A percentile compares a stretch with the other conserved stretches of the same genome.
Conservation (phyloP, 2,797 vertebrate genomes). For the Pangasius mekongensis region DNA sequence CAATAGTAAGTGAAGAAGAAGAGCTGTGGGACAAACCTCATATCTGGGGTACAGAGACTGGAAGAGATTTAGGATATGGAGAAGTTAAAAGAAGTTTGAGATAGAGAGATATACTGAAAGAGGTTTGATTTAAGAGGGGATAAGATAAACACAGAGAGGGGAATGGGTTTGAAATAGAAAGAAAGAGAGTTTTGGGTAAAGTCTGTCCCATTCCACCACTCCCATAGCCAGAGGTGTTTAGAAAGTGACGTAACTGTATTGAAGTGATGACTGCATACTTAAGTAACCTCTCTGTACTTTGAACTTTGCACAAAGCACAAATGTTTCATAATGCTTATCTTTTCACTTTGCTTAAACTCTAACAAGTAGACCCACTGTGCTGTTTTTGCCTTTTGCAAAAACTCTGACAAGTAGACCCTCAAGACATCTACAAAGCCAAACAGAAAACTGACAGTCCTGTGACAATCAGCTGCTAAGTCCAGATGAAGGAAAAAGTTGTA, state of each 20-base stretch:
- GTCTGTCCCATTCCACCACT: not conserved
- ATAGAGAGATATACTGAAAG: slow-evolving; percentile 4
- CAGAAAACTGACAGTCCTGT: not conserved
- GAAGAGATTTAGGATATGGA: not conserved
- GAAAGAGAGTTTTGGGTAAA: not conserved
- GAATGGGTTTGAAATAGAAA: not conserved
- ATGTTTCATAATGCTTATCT: slow-evolving; percentile 7
- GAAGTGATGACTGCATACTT: not conserved
- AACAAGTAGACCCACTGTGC: not conserved
- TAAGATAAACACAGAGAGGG: not conserved
- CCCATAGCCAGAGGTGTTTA: not conserved
- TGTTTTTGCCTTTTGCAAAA: not conserved
- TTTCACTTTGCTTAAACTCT: slow-evolving; percentile 3
- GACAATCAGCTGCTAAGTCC: not conserved
- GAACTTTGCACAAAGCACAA: slow-evolving; percentile 13
- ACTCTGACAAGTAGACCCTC: not conserved
- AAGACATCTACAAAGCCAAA: not conserved
- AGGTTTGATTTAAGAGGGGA: not conserved
- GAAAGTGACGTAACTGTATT: not conserved
- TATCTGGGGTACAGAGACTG: not conserved
- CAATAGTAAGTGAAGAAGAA: slow-evolving; percentile 29
- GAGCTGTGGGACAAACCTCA: not conserved
- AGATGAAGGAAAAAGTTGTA: not conserved
- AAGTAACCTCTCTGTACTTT: not conserved
- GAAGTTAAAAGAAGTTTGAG: not conserved